Conservation (phyloP, 2,888 invertebrate genomes). For the Drosophila prolongata region DNA sequence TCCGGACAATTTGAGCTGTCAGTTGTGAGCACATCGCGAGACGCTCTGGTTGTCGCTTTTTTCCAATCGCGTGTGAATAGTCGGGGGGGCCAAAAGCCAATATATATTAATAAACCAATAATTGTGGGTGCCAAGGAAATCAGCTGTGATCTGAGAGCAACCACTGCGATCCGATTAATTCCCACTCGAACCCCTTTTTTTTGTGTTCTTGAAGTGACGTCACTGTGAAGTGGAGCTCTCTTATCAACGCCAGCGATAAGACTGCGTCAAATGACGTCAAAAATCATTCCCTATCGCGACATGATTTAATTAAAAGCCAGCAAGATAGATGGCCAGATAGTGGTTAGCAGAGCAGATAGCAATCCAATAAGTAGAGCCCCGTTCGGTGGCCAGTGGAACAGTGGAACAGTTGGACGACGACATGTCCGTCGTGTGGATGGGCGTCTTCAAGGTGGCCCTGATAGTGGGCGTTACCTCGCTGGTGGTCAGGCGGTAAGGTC, state of each 20-base stretch:
- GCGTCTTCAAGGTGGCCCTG: conserved; percentile 87
- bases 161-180: background rate
- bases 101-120: conserved; percentile 3
- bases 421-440: conserved; percentile 88
- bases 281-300: conserved; percentile 13
- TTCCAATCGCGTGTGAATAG: conserved; percentile 61
- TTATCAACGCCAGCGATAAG: conserved; percentile 52
- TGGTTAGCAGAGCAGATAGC: conserved; percentile 2
- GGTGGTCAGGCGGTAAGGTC: conserved; percentile 87
- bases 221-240: conserved; percentile 22
- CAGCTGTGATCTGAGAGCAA: background rate
- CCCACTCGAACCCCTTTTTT: background rate
- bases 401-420: conserved; percentile 18
- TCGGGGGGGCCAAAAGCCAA: background rate
- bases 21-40: conserved; percentile 55
- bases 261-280: conserved; percentile 76
- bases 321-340: conserved; percentile 8
- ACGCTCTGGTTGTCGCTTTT: conserved; percentile 46
- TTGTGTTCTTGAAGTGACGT: conserved; percentile 36
- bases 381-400: background rate
- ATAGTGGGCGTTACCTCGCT: conserved; percentile 88
- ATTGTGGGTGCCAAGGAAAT: background rate
- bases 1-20: conserved; percentile 26
- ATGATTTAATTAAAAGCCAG: conserved; percentile 35
- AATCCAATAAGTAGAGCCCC: conserved; percentile 33